phyloP scores from a whole-genome alignment of 1,140 invertebrate genomes.

The Vanessa tameamea region DNA sequence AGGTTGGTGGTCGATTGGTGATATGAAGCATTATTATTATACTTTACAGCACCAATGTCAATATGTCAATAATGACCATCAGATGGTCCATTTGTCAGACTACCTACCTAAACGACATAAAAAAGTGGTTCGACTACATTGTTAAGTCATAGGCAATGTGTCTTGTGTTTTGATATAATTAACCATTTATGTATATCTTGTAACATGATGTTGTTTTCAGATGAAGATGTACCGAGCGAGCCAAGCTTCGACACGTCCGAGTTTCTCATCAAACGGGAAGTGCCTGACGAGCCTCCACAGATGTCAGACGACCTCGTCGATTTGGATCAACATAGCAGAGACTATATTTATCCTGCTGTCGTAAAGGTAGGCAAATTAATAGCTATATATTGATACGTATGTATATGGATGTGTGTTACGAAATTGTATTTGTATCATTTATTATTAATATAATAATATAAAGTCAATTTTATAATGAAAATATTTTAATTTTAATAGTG shows the following conservation, averaged over 20 bases:
- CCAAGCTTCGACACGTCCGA: conserved; percentile 93
- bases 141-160: too few relatives aligned
- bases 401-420: background rate
- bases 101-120: too few relatives aligned
- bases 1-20: too few relatives aligned
- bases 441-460: background rate
- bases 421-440: background rate
- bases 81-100: too few relatives aligned
- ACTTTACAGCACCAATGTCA: too few relatives aligned
- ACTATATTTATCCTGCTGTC: conserved; percentile 62
- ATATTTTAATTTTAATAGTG: too few relatives aligned
- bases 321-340: conserved; percentile 50
- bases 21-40: too few relatives aligned
- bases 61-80: too few relatives aligned
- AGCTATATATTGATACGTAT: background rate
- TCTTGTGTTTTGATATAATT: too few relatives aligned
- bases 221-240: conserved; percentile 89
- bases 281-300: conserved; percentile 61
- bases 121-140: too few relatives aligned
- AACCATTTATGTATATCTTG: too few relatives aligned
- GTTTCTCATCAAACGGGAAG: conserved; percentile 84
- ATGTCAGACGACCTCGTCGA: conserved; percentile 59
- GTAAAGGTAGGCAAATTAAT: conserved; percentile 56
- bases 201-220: conserved; percentile 33
- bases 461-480: too few relatives aligned